Conservation (phyloP, 64 coral and sea anemone species). For the Anthopleura sola region DNA sequence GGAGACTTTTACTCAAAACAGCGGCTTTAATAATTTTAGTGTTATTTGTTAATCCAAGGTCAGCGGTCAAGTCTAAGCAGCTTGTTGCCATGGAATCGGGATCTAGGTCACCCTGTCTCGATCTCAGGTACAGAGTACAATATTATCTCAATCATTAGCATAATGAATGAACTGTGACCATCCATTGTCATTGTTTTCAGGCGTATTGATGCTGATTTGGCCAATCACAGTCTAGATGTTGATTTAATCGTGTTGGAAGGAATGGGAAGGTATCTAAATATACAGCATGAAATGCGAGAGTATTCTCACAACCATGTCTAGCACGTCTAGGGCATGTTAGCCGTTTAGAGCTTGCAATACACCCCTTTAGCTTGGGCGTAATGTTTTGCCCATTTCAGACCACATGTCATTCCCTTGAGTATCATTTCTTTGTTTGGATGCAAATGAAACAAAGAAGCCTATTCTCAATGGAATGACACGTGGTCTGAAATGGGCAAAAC, state of each 20-base stretch:
- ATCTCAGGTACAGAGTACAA: conserved; percentile 53
- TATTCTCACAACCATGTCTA: too few species aligned
- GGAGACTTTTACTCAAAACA: neutral
- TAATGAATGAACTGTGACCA: neutral
- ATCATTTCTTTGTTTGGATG: too few species aligned
- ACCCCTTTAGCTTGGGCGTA: too few species aligned
- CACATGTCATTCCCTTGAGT: too few species aligned
- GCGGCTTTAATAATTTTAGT: neutral
- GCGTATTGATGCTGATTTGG: conserved; percentile 85
- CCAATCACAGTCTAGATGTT: conserved; percentile 61
- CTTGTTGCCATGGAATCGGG: conserved; percentile 90
- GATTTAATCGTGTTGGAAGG: conserved; percentile 89
- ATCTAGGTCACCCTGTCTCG: conserved; percentile 86
- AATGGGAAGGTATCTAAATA: conserved; percentile 99
- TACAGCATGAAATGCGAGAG: too few species aligned
- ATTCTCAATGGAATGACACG: too few species aligned
- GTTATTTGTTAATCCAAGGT: conserved; percentile 32
- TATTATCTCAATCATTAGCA: neutral
- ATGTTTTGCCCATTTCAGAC: too few species aligned
- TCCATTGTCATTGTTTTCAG: conserved; percentile 25
- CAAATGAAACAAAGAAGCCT: too few species aligned
- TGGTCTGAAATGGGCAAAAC: too few species aligned
- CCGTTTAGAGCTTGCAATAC: too few species aligned
- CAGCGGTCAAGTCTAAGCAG: conserved; percentile 41
- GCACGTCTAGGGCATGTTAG: too few species aligned